Base-by-base conservation (phyloP, 1,140 invertebrate genomes). In the Asbolus verrucosus region DNA sequence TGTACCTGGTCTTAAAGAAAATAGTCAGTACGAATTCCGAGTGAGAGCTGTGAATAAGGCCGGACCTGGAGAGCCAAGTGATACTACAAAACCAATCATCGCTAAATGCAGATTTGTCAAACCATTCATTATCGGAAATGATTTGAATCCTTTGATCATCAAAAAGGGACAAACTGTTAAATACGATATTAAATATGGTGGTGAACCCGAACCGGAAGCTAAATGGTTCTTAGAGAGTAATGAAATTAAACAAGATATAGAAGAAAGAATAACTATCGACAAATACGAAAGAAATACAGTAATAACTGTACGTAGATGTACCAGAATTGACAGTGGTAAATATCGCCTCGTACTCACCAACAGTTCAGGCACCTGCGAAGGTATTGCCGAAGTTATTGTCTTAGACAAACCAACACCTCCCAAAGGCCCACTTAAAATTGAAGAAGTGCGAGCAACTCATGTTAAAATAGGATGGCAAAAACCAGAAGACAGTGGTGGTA, bases 101-200 rank as follows among this genome's bases (percentile, higher is more conserved):
- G 96, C 96, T 54, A 98, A 98, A 84, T 94, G 93, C 73, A 87
- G 96, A 84, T 97, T 96, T 76, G 95, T 98, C 1, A 97, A 96
- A 76, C 95, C 96, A 2, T 98, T 90, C 84, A 92, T 98, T 69
- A 87, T 96, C 75, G 94, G 95, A 11, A 92, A 96, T 74, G 90
- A 88, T 38, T 82, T 98, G 6, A 91, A 90, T 41, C 91, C 91
- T 79, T 87, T 98, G 36, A 91, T 96, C 2, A 90, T 98, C 1
- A 98, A 98, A 79, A 98, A 97, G 81, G 94, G 94, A 19, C 94
- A 97, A 83, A 90, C 94, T 3, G 92, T 97, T 73, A 91, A 94
- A 73, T 96, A 91, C 77, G 96, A 98, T 75, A 95, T 98, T 33
- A 96, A 96, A 77, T 97, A 94, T 75, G 94, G 92, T 63, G 96